A percentile compares a stretch with the other conserved stretches of the same genome.
phyloP scores from a whole-genome alignment of 2,888 invertebrate species.

The Pemphredon lugubris region DNA sequence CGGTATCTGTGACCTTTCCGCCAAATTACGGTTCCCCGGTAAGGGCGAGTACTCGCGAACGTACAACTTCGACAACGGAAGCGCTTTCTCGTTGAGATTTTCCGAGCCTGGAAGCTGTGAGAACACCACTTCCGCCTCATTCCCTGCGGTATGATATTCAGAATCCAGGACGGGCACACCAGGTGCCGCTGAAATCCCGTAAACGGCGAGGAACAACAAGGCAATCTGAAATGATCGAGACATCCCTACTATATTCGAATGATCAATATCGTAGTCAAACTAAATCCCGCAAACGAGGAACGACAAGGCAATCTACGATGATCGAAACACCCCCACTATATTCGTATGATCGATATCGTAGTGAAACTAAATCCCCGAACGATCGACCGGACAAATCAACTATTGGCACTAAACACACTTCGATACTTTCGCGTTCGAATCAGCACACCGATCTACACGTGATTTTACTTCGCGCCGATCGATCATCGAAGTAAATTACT shows the following conservation, averaged over 20 bases:
- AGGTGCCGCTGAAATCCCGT: conserved; percentile 49
- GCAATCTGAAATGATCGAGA: conserved; percentile 53
- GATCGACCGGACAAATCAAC: no score
- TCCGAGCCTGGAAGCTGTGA: conserved; percentile 64
- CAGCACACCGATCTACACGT: no score
- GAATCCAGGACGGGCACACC: conserved; percentile 17
- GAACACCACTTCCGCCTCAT: conserved; percentile 60
- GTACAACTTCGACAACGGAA: conserved; percentile 65
- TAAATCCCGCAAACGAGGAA: no score
- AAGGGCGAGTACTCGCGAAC: conserved; percentile 10
- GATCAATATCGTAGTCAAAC: no score
- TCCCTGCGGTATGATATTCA: conserved; percentile 40
- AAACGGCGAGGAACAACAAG: conserved; percentile 57
- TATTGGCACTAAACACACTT: no score
- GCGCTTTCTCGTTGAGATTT: conserved; percentile 69
- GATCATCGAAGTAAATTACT: no score
- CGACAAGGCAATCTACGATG: conserved; percentile 3
- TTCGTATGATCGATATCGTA: no score
- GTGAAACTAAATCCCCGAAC: no score
- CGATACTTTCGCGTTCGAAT: no score
- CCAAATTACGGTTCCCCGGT: conserved; percentile 55
- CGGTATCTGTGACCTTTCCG: conserved; percentile 59
- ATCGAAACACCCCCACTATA: not conserved
- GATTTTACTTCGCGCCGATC: no score
- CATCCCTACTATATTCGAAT: no score